Base-by-base conservation (phyloP, 1,140 invertebrate species). In the Drosophila ficusphila region DNA sequence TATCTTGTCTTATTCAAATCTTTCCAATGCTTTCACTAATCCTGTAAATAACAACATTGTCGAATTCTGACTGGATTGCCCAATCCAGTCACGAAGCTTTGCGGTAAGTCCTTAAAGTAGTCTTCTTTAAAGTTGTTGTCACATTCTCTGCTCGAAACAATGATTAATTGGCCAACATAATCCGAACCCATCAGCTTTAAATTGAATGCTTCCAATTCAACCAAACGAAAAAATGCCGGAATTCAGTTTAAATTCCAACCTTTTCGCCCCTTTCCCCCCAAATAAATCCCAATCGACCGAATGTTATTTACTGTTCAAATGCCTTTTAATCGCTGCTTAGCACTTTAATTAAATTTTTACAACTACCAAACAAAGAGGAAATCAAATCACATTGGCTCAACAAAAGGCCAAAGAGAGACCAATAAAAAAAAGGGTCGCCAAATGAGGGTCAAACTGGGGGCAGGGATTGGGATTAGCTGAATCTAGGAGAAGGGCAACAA, bases 31-130 rank as follows among this genome's bases (percentile, higher is more conserved):
- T 77, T 64, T 48, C 52, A 82, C 70, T 89, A 88, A 89, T 82
- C 70, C 39, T 78, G 65, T 79, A 81, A 61, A 75, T 85, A 89
- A 65, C 48, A 41, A 60, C 36, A 49, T 46, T 76, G 56, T 29
- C 27, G 42, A 36, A 39, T 21, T 39, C 48, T 33, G 62, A 61
- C 44, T 38, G 48, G 53, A 25, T 68, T 68, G 36, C 25, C 12
- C 39, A 47, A 77, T 53, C 74, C 57, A 90, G 79, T 83, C 85
- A 38, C 89, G 89, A 70, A 90, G 89, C 44, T 90, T 90, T 83
- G 79, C 89, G 83, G 89, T 90, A 90, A 90, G 88, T 90, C 36
- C 5, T 9, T 16, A 18, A 36, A 19, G 16, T 11, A 19, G 6
- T 31, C 25, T 31, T n/a, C 34, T 27, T 14, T 18, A 61, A 33